These are phyloP conservation scores for Macrobrachium nipponense DNA, from an alignment of 1,140 invertebrate genomes.

Conservation along the genomic window DNA sequence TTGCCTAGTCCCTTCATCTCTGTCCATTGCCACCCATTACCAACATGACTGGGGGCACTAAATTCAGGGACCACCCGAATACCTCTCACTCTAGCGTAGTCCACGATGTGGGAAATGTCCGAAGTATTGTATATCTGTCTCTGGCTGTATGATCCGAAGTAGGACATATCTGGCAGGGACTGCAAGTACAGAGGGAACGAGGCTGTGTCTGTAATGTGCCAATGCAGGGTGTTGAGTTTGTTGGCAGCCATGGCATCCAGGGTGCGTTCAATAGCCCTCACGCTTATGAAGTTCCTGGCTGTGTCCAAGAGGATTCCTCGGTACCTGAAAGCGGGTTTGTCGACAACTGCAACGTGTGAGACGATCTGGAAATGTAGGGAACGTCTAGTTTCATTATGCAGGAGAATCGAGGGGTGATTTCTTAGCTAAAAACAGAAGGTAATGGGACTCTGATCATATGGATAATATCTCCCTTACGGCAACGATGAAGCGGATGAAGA, in stretches of 20 bases:
- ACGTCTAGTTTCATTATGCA: too few relatives aligned
- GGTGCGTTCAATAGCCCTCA: slow-evolving; percentile 78
- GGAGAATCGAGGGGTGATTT: too few relatives aligned
- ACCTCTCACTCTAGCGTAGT: slow-evolving; percentile 79
- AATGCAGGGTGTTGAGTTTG: slow-evolving; percentile 88
- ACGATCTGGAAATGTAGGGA: slow-evolving; percentile 24
- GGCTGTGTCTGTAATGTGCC: slow-evolving; percentile 89
- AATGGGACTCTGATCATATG: too few relatives aligned
- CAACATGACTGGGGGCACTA: slow-evolving; percentile 88
- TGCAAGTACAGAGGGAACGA: slow-evolving; percentile 83
- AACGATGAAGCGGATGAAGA: too few relatives aligned
- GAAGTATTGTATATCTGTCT: slow-evolving; percentile 73
- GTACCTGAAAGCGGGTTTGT: slow-evolving; percentile 57
- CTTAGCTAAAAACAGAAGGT: too few relatives aligned
- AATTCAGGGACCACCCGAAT: slow-evolving; percentile 87
- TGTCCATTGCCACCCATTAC: slow-evolving; percentile 85
- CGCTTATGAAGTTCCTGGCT: slow-evolving; percentile 72
- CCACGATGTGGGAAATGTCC: slow-evolving; percentile 78
- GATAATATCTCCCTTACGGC: too few relatives aligned
- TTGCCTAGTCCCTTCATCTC: slow-evolving; percentile 73
- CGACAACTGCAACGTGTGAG: slow-evolving; percentile 19
- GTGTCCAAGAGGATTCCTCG: slow-evolving; percentile 64
- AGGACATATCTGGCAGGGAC: slow-evolving; percentile 77
- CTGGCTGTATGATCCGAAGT: slow-evolving; percentile 79
- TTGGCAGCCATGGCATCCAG: slow-evolving; percentile 84